Evolutionary conservation across 2,113 vertebrate genomes (phyloP), one percentile per base, ranked within the genome.

Genomic region (Vicugna pacos): DNA sequence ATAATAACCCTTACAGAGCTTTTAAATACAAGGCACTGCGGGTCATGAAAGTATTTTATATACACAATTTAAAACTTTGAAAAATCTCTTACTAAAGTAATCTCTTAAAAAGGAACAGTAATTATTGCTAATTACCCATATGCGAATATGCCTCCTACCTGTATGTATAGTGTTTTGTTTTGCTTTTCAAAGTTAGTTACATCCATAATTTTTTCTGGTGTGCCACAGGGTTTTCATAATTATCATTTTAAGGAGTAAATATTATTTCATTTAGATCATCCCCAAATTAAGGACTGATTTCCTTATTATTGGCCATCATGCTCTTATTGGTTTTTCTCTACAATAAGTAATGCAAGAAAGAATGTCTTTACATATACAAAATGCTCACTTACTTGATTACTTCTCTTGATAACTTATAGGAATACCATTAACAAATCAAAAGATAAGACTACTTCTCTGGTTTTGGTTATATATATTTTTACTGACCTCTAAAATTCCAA

Each of bases 1-100:
- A 35, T 84, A 92, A 76, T 70, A 70, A 95, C 12, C 60, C 48
- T 75, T 48, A 62, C 79, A 86, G 89, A 92, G 69, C 22, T 76
- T 89, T 24, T 79, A 86, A 86, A 91, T 69, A 60, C 86, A 93
- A 94, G 38, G 32, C 38, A 82, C 70, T 89, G 65, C 67, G 42
- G 22, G 17, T 79, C 84, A n/a, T 32, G 38, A 94, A 91, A 95
- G 65, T 82, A 65, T 79, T 96, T 73, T 62, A 81, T 70, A 62
- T 42, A 32, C 7, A 84, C 56, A 73, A 38, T 69, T 82, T 90
- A 80, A 97, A 87, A 35, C 56, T 50, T 87, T 67, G 69, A 72
- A n/a, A 96, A 72, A 10, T n/a, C 20, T 85, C n/a, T 86, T 58
- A 54, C 54, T 81, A 65, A 91, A 89, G 69, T 48, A 65, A 5